These are phyloP conservation scores for Stenurella melanura DNA, from an alignment of 2,888 invertebrate genomes.

Conservation along the genomic window DNA sequence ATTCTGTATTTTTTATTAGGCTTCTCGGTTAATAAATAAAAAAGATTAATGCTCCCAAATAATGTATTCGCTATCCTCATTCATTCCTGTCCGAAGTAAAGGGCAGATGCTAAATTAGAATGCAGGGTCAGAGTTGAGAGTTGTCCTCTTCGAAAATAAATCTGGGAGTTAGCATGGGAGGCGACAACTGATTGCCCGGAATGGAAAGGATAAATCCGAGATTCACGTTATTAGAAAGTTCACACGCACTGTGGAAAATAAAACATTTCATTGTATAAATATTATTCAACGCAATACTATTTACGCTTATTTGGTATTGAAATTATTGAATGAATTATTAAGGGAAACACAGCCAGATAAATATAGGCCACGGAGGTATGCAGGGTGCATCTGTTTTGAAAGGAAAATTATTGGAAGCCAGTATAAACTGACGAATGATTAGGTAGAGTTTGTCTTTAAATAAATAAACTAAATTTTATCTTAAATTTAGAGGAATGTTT, in stretches of 20 bases:
- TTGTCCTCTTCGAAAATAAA: slow-evolving; percentile 62
- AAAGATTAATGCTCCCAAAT: slow-evolving; percentile 49
- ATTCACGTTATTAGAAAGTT: slow-evolving; percentile 41
- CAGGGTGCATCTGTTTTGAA: too few species aligned
- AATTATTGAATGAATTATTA: too few species aligned
- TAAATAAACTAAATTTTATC: too few species aligned
- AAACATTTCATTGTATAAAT: too few species aligned
- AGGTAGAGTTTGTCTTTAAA: too few species aligned
- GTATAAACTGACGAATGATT: too few species aligned
- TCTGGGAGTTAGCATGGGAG: slow-evolving; percentile 71
- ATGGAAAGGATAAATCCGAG: slow-evolving; percentile 50
- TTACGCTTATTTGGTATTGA: too few species aligned
- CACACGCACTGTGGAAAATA: slow-evolving; percentile 42
- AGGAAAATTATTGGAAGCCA: too few species aligned
- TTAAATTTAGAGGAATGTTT: too few species aligned
- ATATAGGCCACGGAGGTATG: too few species aligned
- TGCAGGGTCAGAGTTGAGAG: slow-evolving; percentile 66
- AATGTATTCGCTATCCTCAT: slow-evolving; percentile 56
- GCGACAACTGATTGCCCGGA: slow-evolving; percentile 70
- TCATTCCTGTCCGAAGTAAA: slow-evolving; percentile 64
- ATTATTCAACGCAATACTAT: too few species aligned
- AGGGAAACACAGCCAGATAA: too few species aligned
- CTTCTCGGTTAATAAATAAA: slow-evolving; percentile 45
- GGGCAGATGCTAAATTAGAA: slow-evolving; percentile 67
- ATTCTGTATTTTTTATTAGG: slow-evolving; percentile 2